Evolutionary conservation across 2,113 vertebrate species (phyloP), one percentile per base, ranked within the genome.

Genomic region (Festucalex cinctus): DNA sequence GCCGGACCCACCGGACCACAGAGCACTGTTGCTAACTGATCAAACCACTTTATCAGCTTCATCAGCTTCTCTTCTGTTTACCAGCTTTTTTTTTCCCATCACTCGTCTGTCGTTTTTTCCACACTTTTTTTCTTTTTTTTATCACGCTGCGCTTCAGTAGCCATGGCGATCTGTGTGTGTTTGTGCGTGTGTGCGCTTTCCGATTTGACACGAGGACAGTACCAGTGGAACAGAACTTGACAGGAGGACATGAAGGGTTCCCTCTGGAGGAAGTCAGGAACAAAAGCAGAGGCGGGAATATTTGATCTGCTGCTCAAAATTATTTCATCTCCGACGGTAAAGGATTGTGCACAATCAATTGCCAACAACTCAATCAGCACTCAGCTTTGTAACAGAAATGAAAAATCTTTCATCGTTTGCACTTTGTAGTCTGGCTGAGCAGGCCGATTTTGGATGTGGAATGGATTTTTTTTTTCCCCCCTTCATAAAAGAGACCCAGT

Each of bases 101-200:
- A 8, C 48, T 19, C 19, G 7, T 22, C 3, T 51, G 54, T 49
- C 17, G 5, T 36, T 59, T 59, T 36, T 20, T 12, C 8, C 10
- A 1, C 43, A n/a, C n/a, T n/a, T n/a, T n/a, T 9, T 62, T 82
- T 71, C 70, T 80, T 78, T 83, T 56, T 77, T 78, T 86, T 76
- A 78, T 82, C 80, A 82, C 77, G 86, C 88, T 85, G 86, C 85
- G 87, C 85, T 88, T 85, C 87, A 78, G 48, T 88, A 63, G 77
- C 66, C 78, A 81, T 60, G 65, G 76, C 68, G 81, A 84, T 82
- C 74, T 46, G 81, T 66, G 73, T 75, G 71, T 83, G 78, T 58
- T 57, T 87, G 80, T 88, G 79, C 86, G 70, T 86, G 80, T 87
- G 79, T 85, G 70, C 70, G 53, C 53, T 56, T 87, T 69, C 85